phyloP scores from a whole-genome alignment of 2,797 vertebrate species.

The Aselliscus stoliczkanus region DNA sequence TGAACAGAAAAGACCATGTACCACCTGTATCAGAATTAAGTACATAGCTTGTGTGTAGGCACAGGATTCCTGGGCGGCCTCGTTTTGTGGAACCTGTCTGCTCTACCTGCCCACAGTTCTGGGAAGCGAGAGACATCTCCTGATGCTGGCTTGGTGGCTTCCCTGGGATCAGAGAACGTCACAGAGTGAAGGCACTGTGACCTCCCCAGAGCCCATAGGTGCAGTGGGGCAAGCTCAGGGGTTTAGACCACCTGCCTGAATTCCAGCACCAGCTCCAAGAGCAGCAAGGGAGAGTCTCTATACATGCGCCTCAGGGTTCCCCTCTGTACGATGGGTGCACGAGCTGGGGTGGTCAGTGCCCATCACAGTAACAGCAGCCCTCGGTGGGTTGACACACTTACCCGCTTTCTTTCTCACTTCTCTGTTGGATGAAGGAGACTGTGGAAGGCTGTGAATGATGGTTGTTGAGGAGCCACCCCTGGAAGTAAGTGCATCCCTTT shows the following conservation, averaged over 20 bases:
- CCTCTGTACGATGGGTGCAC: not conserved
- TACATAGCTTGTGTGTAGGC: not conserved
- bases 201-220: not conserved
- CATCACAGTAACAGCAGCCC: not conserved
- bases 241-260: not conserved
- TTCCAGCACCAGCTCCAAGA: not conserved
- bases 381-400: not conserved
- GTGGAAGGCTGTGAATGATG: not conserved
- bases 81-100: not conserved
- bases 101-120: not conserved
- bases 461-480: not conserved
- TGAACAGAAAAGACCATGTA: slow-evolving; percentile 59
- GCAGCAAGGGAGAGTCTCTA: not conserved
- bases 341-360: not conserved
- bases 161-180: not conserved
- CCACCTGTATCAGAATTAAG: slow-evolving; percentile 50
- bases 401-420: not conserved
- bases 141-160: not conserved
- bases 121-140: not conserved
- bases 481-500: not conserved
- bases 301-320: not conserved
- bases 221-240: not conserved
- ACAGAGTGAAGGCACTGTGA: not conserved
- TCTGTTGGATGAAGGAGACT: not conserved
- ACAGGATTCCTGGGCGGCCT: not conserved